Conservation (phyloP, 2,113 vertebrate species). For the Trachemys scripta region DNA sequence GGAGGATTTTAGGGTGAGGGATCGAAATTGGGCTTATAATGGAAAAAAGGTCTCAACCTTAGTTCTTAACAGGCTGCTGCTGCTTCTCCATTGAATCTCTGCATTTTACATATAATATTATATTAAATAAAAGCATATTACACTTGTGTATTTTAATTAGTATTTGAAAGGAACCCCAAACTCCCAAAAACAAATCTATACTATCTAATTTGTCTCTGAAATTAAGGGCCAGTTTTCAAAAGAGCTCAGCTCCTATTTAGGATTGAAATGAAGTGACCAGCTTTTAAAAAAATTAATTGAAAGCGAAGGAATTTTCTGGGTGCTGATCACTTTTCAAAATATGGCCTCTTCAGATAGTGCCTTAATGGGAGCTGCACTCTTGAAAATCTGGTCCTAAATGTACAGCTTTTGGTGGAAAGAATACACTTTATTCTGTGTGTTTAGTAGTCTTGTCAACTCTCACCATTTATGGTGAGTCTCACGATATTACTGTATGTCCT, state of each 20-base stretch:
- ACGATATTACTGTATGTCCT: neutral
- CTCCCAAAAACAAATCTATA: neutral
- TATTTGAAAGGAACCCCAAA: neutral
- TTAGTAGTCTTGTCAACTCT: neutral
- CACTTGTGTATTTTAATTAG: neutral
- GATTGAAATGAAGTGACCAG: neutral
- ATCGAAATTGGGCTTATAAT: neutral
- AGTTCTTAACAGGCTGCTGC: neutral
- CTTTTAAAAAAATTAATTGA: neutral
- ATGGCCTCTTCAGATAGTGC: neutral
- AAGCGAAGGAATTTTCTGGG: neutral
- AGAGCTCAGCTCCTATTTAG: neutral
- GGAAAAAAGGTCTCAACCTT: neutral
- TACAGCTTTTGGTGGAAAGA: neutral
- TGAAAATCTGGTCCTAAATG: neutral
- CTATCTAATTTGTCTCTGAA: neutral
- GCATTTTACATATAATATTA: neutral
- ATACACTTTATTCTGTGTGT: neutral
- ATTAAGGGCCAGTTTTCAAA: neutral
- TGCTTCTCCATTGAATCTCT: neutral
- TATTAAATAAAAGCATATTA: neutral
- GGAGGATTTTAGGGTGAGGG: neutral
- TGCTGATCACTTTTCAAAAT: neutral
- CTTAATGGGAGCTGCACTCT: neutral
- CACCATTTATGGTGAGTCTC: neutral